Conservation (phyloP, 2,888 invertebrate species). For the Phyllotreta striolata region DNA sequence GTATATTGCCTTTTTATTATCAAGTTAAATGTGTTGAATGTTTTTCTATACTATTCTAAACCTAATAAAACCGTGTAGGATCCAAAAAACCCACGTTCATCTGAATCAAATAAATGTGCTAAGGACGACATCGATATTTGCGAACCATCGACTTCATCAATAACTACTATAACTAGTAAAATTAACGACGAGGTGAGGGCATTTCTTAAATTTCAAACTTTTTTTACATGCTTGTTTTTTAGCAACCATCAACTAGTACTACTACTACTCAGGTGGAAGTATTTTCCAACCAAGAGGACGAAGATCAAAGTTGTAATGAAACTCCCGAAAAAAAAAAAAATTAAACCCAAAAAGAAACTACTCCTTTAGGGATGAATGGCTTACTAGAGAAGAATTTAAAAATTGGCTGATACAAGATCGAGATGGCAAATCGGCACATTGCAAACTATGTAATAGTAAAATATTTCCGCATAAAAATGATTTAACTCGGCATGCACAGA, state of each 20-base stretch:
- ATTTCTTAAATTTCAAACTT: neutral
- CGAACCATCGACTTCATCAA: neutral
- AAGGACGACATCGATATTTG: neutral
- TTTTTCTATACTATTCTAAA: too few species aligned
- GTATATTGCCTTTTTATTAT: neutral
- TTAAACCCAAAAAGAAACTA: neutral
- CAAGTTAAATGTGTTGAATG: neutral
- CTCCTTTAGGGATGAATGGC: neutral
- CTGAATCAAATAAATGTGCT: neutral
- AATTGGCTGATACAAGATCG: neutral
- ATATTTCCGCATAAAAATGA: slow-evolving; percentile 7
- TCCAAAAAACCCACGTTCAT: neutral
- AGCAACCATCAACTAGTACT: neutral
- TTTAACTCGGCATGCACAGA: neutral
- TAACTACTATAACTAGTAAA: too few species aligned
- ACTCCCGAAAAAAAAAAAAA: neutral
- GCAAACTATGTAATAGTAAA: slow-evolving; percentile 8
- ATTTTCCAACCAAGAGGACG: neutral
- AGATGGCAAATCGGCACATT: neutral
- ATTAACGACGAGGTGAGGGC: neutral
- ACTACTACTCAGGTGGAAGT: neutral
- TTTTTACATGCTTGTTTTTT: neutral
- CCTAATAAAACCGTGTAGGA: neutral
- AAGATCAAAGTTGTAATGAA: neutral
- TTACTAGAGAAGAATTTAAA: slow-evolving; percentile 1